Evolutionary conservation across 2,888 invertebrate species (phyloP).

Genomic region (Notodonta dromedarius): DNA sequence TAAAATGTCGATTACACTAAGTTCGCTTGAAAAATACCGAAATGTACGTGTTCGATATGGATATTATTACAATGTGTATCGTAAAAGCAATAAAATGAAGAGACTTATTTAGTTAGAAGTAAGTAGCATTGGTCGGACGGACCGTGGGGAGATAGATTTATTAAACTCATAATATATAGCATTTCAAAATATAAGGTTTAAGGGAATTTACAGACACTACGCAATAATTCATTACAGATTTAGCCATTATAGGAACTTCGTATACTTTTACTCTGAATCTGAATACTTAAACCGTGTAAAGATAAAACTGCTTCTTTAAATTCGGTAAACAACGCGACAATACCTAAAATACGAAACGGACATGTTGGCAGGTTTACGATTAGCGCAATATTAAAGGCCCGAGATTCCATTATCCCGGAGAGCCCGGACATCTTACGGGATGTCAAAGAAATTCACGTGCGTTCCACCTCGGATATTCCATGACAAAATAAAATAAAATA

Average conservation of each 20-base stretch:
- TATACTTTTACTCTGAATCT: too few species aligned
- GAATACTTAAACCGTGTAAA: too few species aligned
- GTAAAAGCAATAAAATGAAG: not conserved
- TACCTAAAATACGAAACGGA: too few species aligned
- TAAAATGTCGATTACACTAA: constrained; percentile 54
- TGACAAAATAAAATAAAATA: constrained; percentile 48
- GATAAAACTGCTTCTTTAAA: too few species aligned
- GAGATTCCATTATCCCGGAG: constrained; percentile 67
- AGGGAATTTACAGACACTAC: too few species aligned
- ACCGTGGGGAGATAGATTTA: too few species aligned
- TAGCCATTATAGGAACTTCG: too few species aligned
- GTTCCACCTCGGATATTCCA: constrained; percentile 47
- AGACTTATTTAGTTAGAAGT: too few species aligned
- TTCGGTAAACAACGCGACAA: not conserved
- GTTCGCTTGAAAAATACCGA: constrained; percentile 24
- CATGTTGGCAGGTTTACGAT: constrained; percentile 30
- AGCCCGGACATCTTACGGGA: constrained; percentile 55
- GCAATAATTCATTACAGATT: too few species aligned
- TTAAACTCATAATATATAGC: too few species aligned
- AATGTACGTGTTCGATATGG: not conserved
- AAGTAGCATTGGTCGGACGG: too few species aligned
- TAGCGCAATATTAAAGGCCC: constrained; percentile 63
- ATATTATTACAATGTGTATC: constrained; percentile 1
- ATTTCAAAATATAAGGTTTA: too few species aligned
- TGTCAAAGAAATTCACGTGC: constrained; percentile 65